phyloP scores from a whole-genome alignment of 2,888 invertebrate species.

The Chaitophorus viminalis region DNA sequence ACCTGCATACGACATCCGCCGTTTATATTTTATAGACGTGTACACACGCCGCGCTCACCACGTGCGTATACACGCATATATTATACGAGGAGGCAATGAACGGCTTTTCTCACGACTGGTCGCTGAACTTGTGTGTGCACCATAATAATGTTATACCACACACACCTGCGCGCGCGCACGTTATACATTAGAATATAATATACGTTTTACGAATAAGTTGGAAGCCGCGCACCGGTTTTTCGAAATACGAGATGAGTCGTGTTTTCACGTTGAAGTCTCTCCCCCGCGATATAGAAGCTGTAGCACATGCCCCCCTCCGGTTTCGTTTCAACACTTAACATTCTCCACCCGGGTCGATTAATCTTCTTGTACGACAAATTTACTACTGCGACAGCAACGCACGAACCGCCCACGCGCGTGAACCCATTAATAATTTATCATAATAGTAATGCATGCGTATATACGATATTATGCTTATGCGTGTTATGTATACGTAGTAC shows the following conservation, averaged over 20 bases:
- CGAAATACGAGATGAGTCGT: background rate
- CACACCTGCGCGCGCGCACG: background rate
- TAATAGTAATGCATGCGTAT: too few relatives aligned
- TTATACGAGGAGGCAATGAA: background rate
- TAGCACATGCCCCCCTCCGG: background rate
- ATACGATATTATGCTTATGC: too few relatives aligned
- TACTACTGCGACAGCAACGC: background rate
- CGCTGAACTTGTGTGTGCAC: slow-evolving; percentile 24
- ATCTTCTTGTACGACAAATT: slow-evolving; percentile 21
- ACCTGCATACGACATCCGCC: background rate
- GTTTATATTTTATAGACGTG: background rate
- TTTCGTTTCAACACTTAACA: background rate
- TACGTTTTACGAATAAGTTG: background rate
- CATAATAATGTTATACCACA: too few relatives aligned
- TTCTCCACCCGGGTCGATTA: slow-evolving; percentile 7
- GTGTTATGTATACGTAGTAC: too few relatives aligned
- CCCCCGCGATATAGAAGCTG: background rate
- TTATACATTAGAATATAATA: too few relatives aligned
- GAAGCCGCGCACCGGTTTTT: background rate
- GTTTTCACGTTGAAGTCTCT: background rate
- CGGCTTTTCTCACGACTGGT: slow-evolving; percentile 47
- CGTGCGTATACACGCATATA: too few relatives aligned
- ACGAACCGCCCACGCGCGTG: background rate
- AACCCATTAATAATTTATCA: background rate
- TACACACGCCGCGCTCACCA: too few relatives aligned